Evolutionary conservation across 2,113 vertebrate species (phyloP), one percentile per base, ranked within the genome.

Genomic region (Sisor rabdophorus): DNA sequence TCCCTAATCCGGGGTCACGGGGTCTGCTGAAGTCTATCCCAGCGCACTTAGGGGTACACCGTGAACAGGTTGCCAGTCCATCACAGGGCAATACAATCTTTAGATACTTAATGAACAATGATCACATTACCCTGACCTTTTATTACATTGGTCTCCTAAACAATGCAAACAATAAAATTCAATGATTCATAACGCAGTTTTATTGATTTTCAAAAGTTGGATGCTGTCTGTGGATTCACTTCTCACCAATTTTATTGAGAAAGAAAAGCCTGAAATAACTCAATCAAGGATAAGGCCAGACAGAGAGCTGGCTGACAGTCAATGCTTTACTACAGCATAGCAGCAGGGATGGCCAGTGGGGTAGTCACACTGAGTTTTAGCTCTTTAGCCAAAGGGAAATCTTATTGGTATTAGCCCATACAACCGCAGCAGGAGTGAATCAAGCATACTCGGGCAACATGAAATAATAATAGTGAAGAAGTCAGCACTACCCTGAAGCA

Each of bases 191-290:
- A 77, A 78, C 74, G 71, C 58, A 80, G 47, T 60, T 54, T 36
- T 55, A 80, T 81, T 80, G 81, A 83, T 78, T 73, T 44, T 64
- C 48, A 52, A 20, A 11, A 24, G 26, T 68, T 48, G 64, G n/a
- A 15, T 50, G 19, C 56, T 70, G 75, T 73, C 55, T 61, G 59
- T 58, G 68, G 59, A 28, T 80, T 77, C 24, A 77, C 40, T 59
- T 50, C 52, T 59, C 70, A 76, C 55, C 63, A 15, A 12, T 50
- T 77, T 61, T n/a, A 74, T 68, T 47, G 55, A 71, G 70, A 69
- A 24, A 68, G 78, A 36, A 67, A 74, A 71, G 70, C 76, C 75
- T 70, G 64, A 82, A 82, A 81, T 81, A 79, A 79, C 81, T 82
- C 73, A 80, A 81, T 82, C 76, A 75, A 65, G 54, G 30, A 64